Evolutionary conservation across 2,888 invertebrate species (phyloP).

Genomic region (Lottia scabra): DNA sequence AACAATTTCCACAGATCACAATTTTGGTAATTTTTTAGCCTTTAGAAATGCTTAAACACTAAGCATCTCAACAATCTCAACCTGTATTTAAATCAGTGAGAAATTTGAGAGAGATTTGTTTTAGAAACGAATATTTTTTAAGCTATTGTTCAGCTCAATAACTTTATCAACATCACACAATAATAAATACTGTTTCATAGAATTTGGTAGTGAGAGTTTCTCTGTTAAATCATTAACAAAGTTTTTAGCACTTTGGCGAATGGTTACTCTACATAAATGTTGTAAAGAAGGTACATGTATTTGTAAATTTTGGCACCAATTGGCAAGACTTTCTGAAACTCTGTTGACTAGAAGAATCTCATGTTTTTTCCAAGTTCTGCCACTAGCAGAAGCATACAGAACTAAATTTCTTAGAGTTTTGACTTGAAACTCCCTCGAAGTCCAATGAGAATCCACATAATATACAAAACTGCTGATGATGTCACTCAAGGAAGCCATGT

Average conservation of each 20-base stretch:
- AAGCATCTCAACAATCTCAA: too few relatives aligned
- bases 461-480: slow-evolving; percentile 48
- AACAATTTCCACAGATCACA: too few relatives aligned
- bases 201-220: slow-evolving; percentile 38
- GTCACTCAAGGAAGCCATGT: slow-evolving; percentile 32
- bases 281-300: slow-evolving; percentile 37
- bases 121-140: too few relatives aligned
- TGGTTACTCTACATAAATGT: slow-evolving; percentile 41
- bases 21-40: too few relatives aligned
- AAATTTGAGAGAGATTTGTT: too few relatives aligned
- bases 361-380: slow-evolving; percentile 46
- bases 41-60: too few relatives aligned
- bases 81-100: too few relatives aligned
- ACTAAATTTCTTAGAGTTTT: slow-evolving; percentile 42
- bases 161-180: slow-evolving; percentile 50
- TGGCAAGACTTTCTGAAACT: slow-evolving; percentile 39
- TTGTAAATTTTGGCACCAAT: slow-evolving; percentile 41
- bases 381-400: slow-evolving; percentile 47
- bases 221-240: slow-evolving; percentile 34
- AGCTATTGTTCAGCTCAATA: neutral
- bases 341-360: slow-evolving; percentile 41
- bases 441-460: slow-evolving; percentile 55
- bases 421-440: slow-evolving; percentile 36
- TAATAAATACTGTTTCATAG: slow-evolving; percentile 45
- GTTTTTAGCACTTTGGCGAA: slow-evolving; percentile 33